Conservation (phyloP, 2,797 vertebrate species). For the Ara ararauna region DNA sequence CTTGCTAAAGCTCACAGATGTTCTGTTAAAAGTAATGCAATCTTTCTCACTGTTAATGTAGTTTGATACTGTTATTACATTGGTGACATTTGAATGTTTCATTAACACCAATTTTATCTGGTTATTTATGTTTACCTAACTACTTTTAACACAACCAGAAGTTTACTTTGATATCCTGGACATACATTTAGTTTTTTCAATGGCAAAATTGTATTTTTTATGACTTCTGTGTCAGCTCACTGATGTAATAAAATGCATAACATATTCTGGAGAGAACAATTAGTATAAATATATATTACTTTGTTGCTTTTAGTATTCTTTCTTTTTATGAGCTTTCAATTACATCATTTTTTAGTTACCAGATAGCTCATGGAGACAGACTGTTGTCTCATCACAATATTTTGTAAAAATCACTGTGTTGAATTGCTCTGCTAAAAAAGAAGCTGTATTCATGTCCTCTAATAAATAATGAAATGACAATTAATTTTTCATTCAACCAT, state of each 20-base stretch:
- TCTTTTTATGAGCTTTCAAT: background rate
- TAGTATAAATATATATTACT: background rate
- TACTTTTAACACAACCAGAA: background rate
- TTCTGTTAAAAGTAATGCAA: conserved; percentile 29
- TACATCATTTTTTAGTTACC: background rate
- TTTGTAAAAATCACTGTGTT: conserved; percentile 19
- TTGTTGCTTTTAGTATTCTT: background rate
- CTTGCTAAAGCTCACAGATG: conserved; percentile 62
- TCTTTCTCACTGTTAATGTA: background rate
- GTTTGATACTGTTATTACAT: background rate
- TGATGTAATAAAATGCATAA: background rate
- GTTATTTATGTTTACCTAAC: background rate
- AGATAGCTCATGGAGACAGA: background rate
- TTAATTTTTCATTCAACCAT: conserved; percentile 36
- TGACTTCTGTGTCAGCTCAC: background rate
- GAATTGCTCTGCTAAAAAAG: background rate
- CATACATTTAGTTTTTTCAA: background rate
- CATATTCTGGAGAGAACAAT: background rate
- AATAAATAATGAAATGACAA: conserved; percentile 46
- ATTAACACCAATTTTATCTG: background rate
- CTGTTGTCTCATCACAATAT: background rate
- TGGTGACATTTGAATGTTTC: background rate
- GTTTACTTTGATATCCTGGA: background rate
- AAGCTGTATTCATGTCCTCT: background rate
- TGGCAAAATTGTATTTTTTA: background rate